A percentile compares a stretch with the other conserved stretches of the same genome.
phyloP scores from a whole-genome alignment of 2,888 invertebrate genomes.

The Argyra leucocephala region DNA sequence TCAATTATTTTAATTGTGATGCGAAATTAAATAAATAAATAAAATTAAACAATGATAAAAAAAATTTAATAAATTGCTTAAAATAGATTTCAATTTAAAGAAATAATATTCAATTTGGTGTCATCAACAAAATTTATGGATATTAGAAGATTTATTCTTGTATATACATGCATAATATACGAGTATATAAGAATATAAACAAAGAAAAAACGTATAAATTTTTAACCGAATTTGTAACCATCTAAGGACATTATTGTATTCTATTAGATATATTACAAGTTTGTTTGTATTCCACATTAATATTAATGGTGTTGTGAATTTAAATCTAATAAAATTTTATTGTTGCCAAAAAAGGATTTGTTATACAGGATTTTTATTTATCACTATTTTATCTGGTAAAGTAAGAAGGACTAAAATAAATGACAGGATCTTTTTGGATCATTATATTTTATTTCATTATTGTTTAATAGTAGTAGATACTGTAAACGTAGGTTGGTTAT shows the following conservation, averaged over 20 bases:
- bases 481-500: neutral
- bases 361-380: neutral
- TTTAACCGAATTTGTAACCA: neutral
- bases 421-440: conserved; percentile 1
- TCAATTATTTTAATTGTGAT: no score
- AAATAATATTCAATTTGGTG: no score
- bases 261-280: neutral
- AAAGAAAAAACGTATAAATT: neutral
- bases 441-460: neutral
- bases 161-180: no score
- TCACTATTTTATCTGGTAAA: neutral
- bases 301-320: neutral
- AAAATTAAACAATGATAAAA: no score
- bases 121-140: no score
- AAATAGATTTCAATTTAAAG: no score
- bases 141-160: no score
- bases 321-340: neutral
- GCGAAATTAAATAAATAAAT: no score
- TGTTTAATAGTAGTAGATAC: neutral
- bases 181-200: no score
- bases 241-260: neutral
- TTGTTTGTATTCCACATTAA: neutral
- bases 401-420: neutral
- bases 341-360: neutral
- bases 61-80: no score